phyloP scores from a whole-genome alignment of 2,797 vertebrate genomes.

The Clarias laeviceps region DNA sequence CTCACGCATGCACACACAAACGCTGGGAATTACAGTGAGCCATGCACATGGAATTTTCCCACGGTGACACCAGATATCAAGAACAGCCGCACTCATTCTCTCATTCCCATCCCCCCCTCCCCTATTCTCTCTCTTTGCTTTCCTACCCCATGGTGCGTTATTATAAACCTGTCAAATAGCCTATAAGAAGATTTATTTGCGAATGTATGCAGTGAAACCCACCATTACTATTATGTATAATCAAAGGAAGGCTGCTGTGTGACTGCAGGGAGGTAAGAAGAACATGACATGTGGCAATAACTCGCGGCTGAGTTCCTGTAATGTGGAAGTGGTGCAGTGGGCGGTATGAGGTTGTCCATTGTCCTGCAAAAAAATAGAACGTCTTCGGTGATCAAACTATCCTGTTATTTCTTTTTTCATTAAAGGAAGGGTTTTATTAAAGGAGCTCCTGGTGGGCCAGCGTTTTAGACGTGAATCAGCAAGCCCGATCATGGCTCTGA shows the following conservation, averaged over 20 bases:
- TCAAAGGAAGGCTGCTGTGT: neutral
- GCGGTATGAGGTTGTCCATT: too few relatives aligned
- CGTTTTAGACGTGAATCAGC: too few relatives aligned
- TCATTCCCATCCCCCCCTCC: neutral
- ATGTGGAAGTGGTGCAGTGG: too few relatives aligned
- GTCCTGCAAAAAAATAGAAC: too few relatives aligned
- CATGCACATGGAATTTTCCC: conserved; percentile 77
- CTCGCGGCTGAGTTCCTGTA: too few relatives aligned
- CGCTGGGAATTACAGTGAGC: conserved; percentile 74
- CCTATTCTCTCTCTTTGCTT: neutral
- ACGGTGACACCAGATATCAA: conserved; percentile 68
- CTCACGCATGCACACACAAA: conserved; percentile 70
- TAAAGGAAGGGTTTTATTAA: too few relatives aligned
- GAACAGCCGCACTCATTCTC: neutral
- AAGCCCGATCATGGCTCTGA: too few relatives aligned
- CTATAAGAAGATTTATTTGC: conserved; percentile 7
- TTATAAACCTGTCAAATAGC: conserved; percentile 34
- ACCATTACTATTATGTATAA: neutral
- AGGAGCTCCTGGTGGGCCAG: too few relatives aligned
- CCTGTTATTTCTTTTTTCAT: too few relatives aligned
- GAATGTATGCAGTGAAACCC: neutral
- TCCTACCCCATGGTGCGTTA: conserved; percentile 10
- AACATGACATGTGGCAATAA: neutral
- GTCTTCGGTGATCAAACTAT: too few relatives aligned
- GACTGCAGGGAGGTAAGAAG: neutral